Base-by-base conservation (phyloP, 2,113 vertebrate genomes). In the Pangasianodon hypophthalmus region DNA sequence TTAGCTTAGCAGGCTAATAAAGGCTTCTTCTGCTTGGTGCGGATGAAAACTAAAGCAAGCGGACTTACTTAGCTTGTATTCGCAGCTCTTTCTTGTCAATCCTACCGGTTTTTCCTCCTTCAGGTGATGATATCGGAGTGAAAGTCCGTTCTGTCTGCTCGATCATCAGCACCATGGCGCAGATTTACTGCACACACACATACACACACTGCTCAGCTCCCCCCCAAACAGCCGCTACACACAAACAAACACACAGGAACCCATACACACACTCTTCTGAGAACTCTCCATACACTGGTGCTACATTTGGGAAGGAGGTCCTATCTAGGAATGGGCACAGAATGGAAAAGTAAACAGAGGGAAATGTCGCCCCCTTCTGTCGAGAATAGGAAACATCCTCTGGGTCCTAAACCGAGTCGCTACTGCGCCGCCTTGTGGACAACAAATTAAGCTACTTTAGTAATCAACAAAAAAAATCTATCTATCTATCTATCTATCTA, bases 11-110 rank as follows among this genome's bases (percentile, higher is more conserved):
- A 7, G 24, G 84, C 71, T 84, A 82, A 13, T 44, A 80, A n/a
- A 80, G 21, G n/a, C 71, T 19, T 89, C 14, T 69, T 29, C 44
- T 32, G 44, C 13, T 46, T 4, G 13, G 37, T n/a, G 80, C 44
- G 62, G 44, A 64, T 32, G 13, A 11, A 54, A 67, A 52, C 11
- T 0, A 77, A 50, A 86, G 0, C 75, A 84, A 37, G 69, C 89
- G 46, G 8, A 95, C 95, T 94, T 91, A 96, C 95, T 91, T 93
- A 16, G 92, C 62, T 58, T 93, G 93, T 46, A 41, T 92, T 1
- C 93, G 92, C 81, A 92, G 91, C 18, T 95, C 94, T 87, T 80
- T 94, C 52, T 62, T 88, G 41, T 58, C 64, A 2, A 62, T 16
- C 44, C 85, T 85, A 8, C 44, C n/a, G 56, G 83, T 56, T 91